Evolutionary conservation across 2,113 vertebrate genomes (phyloP), one percentile per base, ranked within the genome.

Genomic region (Dolichallabes microphthalmus): DNA sequence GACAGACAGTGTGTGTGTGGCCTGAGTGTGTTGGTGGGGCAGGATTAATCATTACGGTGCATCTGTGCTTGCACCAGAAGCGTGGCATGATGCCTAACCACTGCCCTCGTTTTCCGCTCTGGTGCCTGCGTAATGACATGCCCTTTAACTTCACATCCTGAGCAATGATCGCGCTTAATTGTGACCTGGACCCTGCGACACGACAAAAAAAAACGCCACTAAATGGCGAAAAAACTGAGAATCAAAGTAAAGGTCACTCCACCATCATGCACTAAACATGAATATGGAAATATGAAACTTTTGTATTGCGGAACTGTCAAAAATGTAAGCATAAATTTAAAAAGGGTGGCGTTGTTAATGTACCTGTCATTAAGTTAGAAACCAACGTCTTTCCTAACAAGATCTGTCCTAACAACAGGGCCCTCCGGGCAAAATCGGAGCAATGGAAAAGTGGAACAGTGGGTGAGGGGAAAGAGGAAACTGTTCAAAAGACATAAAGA

Each of bases 71-170:
- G 91, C 91, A 93, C 93, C 74, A 85, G 92, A 89, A 93, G 6
- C 0, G 89, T 95, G 94, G 94, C 95, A 91, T 83, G 55, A 88
- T 92, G 94, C 94, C 94, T 93, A 80, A 83, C 85, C 64, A 27
- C 91, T 69, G 90, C 90, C 89, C 93, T 95, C 81, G 90, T 96
- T 96, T 95, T 95, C 94, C 94, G 93, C 94, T 92, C 93, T 94
- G 93, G 91, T 93, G 94, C 92, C 93, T 94, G 91, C 95, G 92
- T 96, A 95, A 96, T 95, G 95, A 93, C 93, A 93, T 94, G 93
- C 93, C 94, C 94, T 94, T 93, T 95, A 89, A 91, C 89, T 94
- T 88, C 93, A 90, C 89, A 86, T 89, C 94, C 94, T 94, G 94
- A 94, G 94, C 95, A 94, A 95, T 94, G 94, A 93, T 94, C 82